A percentile compares a stretch with the other conserved stretches of the same genome.
Evolutionary conservation across 2,797 vertebrate species (phyloP).

Genomic region (Masticophis lateralis): DNA sequence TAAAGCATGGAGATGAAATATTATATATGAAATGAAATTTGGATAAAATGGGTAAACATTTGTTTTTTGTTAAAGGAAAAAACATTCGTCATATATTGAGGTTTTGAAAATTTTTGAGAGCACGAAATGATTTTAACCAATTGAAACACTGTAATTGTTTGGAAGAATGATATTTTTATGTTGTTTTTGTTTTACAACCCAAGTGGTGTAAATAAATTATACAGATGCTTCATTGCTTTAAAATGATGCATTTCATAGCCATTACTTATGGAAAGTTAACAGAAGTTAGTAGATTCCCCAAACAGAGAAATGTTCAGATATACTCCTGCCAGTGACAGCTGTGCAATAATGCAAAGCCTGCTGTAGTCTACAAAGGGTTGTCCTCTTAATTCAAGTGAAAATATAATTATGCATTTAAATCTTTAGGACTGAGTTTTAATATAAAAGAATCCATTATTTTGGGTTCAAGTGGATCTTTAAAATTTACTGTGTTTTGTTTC

Average conservation of each 20-base stretch:
- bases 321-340: neutral
- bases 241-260: neutral
- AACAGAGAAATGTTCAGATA: neutral
- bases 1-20: too few relatives aligned
- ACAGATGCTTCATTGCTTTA: neutral
- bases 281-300: slow-evolving; percentile 23
- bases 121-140: too few relatives aligned
- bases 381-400: neutral
- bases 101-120: too few relatives aligned
- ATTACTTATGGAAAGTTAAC: slow-evolving; percentile 15
- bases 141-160: too few relatives aligned
- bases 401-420: neutral
- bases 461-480: neutral
- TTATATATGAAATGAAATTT: too few relatives aligned
- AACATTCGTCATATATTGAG: too few relatives aligned
- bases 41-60: too few relatives aligned
- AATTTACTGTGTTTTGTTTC: neutral
- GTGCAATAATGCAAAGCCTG: neutral
- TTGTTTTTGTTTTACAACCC: too few relatives aligned
- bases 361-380: neutral
- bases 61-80: too few relatives aligned
- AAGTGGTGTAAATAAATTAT: neutral
- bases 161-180: too few relatives aligned
- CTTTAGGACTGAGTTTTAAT: neutral
- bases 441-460: neutral